A percentile compares a stretch with the other conserved stretches of the same genome.
These are phyloP conservation scores for Protonibea diacanthus DNA, from an alignment of 2,797 vertebrate species.

Conservation along the genomic window DNA sequence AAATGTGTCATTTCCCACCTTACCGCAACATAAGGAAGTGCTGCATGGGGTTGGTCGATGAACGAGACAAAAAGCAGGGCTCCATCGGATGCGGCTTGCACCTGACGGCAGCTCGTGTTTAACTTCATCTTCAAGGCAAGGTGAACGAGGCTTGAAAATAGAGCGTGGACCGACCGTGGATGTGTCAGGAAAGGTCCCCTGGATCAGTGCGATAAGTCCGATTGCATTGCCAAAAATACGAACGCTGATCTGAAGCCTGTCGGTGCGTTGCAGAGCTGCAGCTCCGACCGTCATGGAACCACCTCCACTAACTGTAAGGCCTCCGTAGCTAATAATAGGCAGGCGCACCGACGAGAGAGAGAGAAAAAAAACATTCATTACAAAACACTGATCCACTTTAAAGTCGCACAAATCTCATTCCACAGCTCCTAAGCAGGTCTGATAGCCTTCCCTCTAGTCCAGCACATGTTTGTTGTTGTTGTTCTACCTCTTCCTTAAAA, in stretches of 20 bases:
- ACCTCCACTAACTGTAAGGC: slow-evolving; percentile 70
- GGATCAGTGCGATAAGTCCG: slow-evolving; percentile 36
- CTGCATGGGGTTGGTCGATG: slow-evolving; percentile 81
- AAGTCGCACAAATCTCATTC: slow-evolving; percentile 64
- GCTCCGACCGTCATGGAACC: slow-evolving; percentile 71
- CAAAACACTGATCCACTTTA: slow-evolving; percentile 78
- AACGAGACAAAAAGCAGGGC: slow-evolving; percentile 69
- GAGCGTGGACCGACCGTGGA: slow-evolving; percentile 33
- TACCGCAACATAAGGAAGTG: slow-evolving; percentile 87
- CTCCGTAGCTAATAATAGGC: slow-evolving; percentile 81
- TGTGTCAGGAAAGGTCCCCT: slow-evolving; percentile 16
- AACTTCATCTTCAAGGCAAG: slow-evolving; percentile 83
- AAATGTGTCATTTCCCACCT: slow-evolving; percentile 43
- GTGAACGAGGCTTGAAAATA: slow-evolving; percentile 49
- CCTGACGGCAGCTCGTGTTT: slow-evolving; percentile 73
- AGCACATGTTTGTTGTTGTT: background rate
- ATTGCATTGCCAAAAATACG: slow-evolving; percentile 15
- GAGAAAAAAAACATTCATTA: slow-evolving; percentile 68
- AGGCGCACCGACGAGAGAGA: slow-evolving; percentile 50
- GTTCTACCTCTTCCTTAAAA: background rate
- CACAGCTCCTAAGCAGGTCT: slow-evolving; percentile 39
- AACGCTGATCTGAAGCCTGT: slow-evolving; percentile 38
- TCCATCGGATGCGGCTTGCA: slow-evolving; percentile 84
- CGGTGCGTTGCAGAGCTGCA: slow-evolving; percentile 66
- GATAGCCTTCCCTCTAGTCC: background rate